Conservation (phyloP, 2,888 invertebrate species). For the Gymnocheta viridis region DNA sequence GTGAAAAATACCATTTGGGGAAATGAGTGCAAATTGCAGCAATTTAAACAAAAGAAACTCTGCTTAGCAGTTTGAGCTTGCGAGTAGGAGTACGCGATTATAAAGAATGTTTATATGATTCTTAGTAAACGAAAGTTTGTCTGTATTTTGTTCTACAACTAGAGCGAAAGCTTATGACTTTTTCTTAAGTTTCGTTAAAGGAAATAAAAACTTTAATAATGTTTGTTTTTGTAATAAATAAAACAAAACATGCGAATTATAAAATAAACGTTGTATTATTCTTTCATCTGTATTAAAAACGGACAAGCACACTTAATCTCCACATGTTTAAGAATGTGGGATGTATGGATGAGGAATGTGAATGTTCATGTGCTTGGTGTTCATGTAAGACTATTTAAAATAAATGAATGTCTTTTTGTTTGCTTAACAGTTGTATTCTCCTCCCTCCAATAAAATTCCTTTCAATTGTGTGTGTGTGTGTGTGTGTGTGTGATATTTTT, state of each 20-base stretch:
- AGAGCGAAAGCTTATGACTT: constrained; percentile 59
- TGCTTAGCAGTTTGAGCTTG: constrained; percentile 25
- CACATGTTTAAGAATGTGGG: constrained; percentile 29
- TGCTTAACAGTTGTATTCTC: constrained; percentile 32
- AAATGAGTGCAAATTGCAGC: constrained; percentile 68
- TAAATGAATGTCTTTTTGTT: constrained; percentile 59
- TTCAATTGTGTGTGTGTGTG: neutral
- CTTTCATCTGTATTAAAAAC: constrained; percentile 24
- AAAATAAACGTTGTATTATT: constrained; percentile 33
- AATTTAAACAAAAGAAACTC: constrained; percentile 67
- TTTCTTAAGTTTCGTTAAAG: constrained; percentile 58
- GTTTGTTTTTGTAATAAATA: constrained; percentile 38
- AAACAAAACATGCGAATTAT: constrained; percentile 44
- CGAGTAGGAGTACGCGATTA: neutral
- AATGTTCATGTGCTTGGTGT: constrained; percentile 23
- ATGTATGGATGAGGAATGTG: constrained; percentile 9
- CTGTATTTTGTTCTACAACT: constrained; percentile 14
- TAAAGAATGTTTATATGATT: constrained; percentile 3
- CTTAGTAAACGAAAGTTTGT: neutral
- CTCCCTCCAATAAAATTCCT: constrained; percentile 25
- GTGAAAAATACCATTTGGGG: constrained; percentile 62
- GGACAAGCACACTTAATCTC: constrained; percentile 42
- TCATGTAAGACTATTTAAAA: constrained; percentile 18
- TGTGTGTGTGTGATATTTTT: neutral
- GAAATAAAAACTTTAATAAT: constrained; percentile 58